Evolutionary conservation across 2,797 vertebrate genomes (phyloP), one percentile per base, ranked within the genome.

Genomic region (Syndactyla subalaris): DNA sequence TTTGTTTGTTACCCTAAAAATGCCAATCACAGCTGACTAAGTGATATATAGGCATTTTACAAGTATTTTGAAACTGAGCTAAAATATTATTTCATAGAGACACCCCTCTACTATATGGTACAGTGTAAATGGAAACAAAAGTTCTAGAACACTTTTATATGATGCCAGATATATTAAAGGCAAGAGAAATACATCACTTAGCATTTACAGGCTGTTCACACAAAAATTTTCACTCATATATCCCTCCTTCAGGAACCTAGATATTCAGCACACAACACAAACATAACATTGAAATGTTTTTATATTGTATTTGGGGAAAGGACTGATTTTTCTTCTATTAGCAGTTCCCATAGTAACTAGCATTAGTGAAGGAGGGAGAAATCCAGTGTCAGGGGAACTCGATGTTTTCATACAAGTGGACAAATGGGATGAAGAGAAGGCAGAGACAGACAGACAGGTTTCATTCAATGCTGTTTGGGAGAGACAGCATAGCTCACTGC

Each of bases 281-380:
- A 73, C 7, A 16, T 19, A 51, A 48, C 45, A 38, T 63, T 39
- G 32, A 85, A 93, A 58, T 52, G 0, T 54, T 23, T 86, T 92
- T 36, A 11, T 76, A 34, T 15, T 57, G 43, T 75, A 27, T 70
- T 76, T 85, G 36, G 11, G 20, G 55, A 76, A 89, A 93, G 63
- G 32, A 57, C 23, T 2, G 12, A 29, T 55, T 82, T 93, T 85
- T 45, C 67, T 76, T 26, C 71, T 65, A 80, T 77, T 89, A 82
- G 61, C 27, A 36, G 72, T 94, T 81, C 61, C 79, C 82, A 92
- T 93, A 81, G 85, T 72, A 92, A 96, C 75, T 54, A 74, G 39
- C 3, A 8, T 29, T 68, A 52, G 27, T 27, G 24, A 68, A 77
- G 38, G 14, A 61, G 5, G 5, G 13, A 73, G 23, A 92, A 92